These are phyloP conservation scores for Neotoma lepida DNA, from an alignment of 2,113 vertebrate genomes.

Conservation along the genomic window DNA sequence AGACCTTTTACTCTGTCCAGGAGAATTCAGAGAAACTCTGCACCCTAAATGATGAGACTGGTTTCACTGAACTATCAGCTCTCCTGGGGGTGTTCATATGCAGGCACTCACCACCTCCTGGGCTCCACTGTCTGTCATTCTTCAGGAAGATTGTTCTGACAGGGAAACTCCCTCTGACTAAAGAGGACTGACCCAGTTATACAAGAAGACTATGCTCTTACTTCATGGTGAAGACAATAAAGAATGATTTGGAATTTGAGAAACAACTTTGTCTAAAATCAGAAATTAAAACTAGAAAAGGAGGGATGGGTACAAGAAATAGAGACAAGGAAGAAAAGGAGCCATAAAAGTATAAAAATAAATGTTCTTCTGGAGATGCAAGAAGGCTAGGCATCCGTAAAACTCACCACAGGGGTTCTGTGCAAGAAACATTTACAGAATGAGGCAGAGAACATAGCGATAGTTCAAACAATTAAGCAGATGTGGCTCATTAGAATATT, in stretches of 20 bases:
- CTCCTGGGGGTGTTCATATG: not conserved
- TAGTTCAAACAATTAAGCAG: not conserved
- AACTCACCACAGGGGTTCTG: not conserved
- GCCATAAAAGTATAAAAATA: not conserved
- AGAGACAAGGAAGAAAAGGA: not conserved
- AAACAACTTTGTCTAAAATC: constrained; percentile 17
- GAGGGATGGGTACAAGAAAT: not conserved
- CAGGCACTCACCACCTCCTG: not conserved
- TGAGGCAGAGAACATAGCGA: not conserved
- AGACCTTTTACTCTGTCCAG: not conserved
- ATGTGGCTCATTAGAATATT: not conserved
- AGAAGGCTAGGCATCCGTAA: not conserved
- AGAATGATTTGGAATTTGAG: constrained; percentile 14
- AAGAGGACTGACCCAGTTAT: not conserved
- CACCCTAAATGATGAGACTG: not conserved
- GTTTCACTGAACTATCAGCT: not conserved
- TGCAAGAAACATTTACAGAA: not conserved
- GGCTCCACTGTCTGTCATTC: too few species aligned
- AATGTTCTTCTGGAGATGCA: not conserved
- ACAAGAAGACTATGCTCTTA: not conserved
- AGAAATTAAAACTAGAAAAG: not conserved
- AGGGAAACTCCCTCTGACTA: not conserved
- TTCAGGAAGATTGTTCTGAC: not conserved
- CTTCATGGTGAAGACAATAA: not conserved
- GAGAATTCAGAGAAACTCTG: not conserved